Percentiles rank a stretch among this genome's conserved stretches.
Evolutionary conservation across 2,113 vertebrate genomes (phyloP).

Genomic region (Strix aluco): DNA sequence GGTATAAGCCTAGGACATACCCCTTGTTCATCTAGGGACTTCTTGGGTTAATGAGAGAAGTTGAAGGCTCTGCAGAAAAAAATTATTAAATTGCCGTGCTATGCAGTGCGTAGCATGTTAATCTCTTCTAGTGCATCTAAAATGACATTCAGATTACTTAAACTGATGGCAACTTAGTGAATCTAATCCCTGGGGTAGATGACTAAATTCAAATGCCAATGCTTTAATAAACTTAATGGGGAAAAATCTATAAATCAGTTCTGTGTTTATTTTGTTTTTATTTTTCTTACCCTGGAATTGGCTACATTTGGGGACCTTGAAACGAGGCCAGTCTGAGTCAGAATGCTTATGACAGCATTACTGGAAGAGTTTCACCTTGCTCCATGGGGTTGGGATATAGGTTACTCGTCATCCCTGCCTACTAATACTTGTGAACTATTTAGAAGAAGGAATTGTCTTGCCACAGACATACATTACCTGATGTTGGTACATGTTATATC

Average conservation of each 20-base stretch:
- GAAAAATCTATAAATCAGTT: neutral
- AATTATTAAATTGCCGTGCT: neutral
- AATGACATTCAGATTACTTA: neutral
- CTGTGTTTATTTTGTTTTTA: neutral
- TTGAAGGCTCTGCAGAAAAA: neutral
- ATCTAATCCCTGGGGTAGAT: neutral
- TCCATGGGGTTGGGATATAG: neutral
- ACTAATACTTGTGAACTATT: neutral
- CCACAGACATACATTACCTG: neutral
- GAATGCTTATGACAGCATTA: neutral
- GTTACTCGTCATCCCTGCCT: neutral
- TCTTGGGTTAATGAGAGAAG: neutral
- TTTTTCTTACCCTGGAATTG: neutral
- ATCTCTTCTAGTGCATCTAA: neutral
- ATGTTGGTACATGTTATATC: neutral
- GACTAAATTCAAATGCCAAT: neutral
- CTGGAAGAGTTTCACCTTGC: neutral
- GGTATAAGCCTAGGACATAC: neutral
- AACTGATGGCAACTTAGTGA: neutral
- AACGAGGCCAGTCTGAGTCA: fast-evolving
- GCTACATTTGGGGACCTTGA: neutral
- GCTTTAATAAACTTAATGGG: neutral
- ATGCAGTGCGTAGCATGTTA: neutral
- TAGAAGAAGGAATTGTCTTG: neutral
- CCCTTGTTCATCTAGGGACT: neutral